Conservation (phyloP, 2,888 invertebrate genomes). For the Cacoxenus indagator region DNA sequence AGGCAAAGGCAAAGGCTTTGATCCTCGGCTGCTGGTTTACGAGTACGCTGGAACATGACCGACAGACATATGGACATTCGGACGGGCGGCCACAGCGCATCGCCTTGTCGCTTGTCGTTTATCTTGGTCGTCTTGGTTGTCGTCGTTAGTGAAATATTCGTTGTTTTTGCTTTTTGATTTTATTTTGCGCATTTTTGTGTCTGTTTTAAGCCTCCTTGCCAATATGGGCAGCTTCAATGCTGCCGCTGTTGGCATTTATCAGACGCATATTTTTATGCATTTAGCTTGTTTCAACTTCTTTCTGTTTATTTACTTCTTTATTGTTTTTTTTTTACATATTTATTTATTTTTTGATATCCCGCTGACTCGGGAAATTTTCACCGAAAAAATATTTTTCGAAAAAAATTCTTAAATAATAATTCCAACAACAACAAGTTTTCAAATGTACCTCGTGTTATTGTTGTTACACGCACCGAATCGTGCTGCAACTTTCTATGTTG, state of each 20-base stretch:
- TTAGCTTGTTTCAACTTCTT: slow-evolving; percentile 40
- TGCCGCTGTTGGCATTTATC: slow-evolving; percentile 6
- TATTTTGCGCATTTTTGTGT: neutral
- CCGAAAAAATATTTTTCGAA: slow-evolving; percentile 56
- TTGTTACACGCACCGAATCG: no score
- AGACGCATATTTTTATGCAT: slow-evolving; percentile 57
- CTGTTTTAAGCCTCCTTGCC: neutral
- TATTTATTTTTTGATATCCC: neutral
- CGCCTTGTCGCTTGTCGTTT: slow-evolving; percentile 35
- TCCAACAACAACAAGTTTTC: neutral
- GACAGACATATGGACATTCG: neutral
- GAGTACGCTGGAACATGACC: slow-evolving; percentile 5
- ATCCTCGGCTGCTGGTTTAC: slow-evolving; percentile 5
- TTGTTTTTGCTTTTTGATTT: neutral
- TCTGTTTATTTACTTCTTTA: slow-evolving; percentile 40
- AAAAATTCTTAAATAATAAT: slow-evolving; percentile 7
- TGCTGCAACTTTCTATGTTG: no score
- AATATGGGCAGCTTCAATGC: neutral
- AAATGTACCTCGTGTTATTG: neutral
- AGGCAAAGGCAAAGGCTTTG: slow-evolving; percentile 14
- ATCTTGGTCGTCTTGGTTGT: slow-evolving; percentile 42
- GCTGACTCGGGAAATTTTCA: slow-evolving; percentile 37
- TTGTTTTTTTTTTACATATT: slow-evolving; percentile 34
- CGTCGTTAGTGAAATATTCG: slow-evolving; percentile 24
- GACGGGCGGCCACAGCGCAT: slow-evolving; percentile 18